Evolutionary conservation across 2,888 invertebrate species (phyloP).

Genomic region (Andrena minutula): DNA sequence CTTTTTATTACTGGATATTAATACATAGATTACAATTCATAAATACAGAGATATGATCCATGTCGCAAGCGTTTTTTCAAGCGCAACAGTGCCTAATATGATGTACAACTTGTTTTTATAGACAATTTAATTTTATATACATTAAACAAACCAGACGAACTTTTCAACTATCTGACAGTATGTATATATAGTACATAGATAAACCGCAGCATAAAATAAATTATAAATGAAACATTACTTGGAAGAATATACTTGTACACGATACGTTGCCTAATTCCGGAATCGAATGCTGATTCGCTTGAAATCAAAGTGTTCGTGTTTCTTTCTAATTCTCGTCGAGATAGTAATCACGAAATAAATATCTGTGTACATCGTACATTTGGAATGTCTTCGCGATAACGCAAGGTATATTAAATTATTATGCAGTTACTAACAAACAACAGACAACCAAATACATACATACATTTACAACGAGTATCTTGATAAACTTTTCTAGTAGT

Average conservation of each 20-base stretch:
- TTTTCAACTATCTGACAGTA: constrained; percentile 14
- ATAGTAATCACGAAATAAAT: constrained; percentile 23
- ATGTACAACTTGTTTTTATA: constrained; percentile 18
- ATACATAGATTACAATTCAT: constrained; percentile 51
- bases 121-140: constrained; percentile 35
- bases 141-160: constrained; percentile 38
- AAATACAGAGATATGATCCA: constrained; percentile 48
- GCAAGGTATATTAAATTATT: background rate
- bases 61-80: constrained; percentile 46
- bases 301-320: constrained; percentile 21
- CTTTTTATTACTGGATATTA: constrained; percentile 56
- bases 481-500: constrained; percentile 22
- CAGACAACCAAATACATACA: constrained; percentile 36
- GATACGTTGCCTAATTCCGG: background rate
- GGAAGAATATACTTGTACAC: constrained; percentile 20
- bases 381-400: constrained; percentile 45
- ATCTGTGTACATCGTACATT: constrained; percentile 10
- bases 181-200: constrained; percentile 2
- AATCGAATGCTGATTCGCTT: constrained; percentile 11
- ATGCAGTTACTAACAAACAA: constrained; percentile 13
- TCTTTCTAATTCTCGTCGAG: constrained; percentile 17
- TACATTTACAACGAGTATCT: constrained; percentile 43
- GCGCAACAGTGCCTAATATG: constrained; percentile 37
- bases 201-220: constrained; percentile 28
- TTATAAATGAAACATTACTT: constrained; percentile 23